Evolutionary conservation across 2,797 vertebrate genomes (phyloP), one percentile per base, ranked within the genome.

Genomic region (Falco berigora): DNA sequence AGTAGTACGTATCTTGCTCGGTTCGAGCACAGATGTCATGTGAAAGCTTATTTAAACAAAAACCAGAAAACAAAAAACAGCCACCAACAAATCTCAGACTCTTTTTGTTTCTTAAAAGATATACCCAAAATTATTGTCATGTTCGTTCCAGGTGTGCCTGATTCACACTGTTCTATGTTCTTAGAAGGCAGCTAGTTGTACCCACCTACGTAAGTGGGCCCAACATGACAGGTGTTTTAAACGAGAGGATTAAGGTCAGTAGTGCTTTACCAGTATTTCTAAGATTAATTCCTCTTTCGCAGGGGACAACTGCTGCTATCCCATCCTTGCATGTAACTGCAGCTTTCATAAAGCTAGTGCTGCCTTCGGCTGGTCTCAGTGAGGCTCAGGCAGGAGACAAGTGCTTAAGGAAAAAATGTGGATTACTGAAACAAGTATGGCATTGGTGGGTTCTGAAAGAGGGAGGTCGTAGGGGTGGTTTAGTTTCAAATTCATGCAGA

Each of bases 1-100:
- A 30, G 18, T 22, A 61, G 25, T 56, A 19, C 0, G 0, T 13
- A 7, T 19, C 32, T 52, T 5, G 1, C 46, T 74, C 24, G 14
- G 19, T 50, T 79, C 74, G 38, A 49, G 44, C 40, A 62, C n/a
- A 28, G 22, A 10, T 72, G 24, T 24, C 16, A 27, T 10, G 19
- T 24, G 63, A 90, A 25, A 58, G 15, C 40, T 75, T 44, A 52
- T 3, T 53, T 63, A 25, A 78, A 17, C 15, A 44, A 42, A 42
- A 42, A 42, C 16, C 42, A 42, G 42, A 42, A 80, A 83, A 27
- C 30, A 74, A 28, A 46, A 42, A 69, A 20, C 49, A 63, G 6
- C 2, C 4, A 1, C 21, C 5, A 71, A 55, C 9, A 25, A 78
- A 42, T 5, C 7, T 49, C 47, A 32, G n/a, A 23, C 24, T 6